Evolutionary conservation across 2,888 invertebrate genomes (phyloP), one percentile per base, ranked within the genome.

Genomic region (Tetanocera ferruginea): DNA sequence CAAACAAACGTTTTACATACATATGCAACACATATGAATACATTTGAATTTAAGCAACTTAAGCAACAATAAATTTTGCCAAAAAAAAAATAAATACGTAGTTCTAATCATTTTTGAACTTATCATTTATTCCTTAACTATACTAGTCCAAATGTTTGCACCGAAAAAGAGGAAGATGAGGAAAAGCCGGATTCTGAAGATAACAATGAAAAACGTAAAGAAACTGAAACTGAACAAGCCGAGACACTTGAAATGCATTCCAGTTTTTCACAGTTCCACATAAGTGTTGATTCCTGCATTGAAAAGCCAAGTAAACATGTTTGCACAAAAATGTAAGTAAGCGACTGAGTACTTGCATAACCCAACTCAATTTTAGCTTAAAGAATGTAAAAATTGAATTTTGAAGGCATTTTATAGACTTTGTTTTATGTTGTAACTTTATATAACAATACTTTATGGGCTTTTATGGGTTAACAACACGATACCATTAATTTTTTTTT

Each of bases 141-240:
- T 31, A 51, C 28, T 85, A 93, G 93, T 51, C 90, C 92, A 67
- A 93, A 93, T 85, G 93, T 94, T 25, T 93, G 93, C 85, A 91
- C 92, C 57, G 93, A 93, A 83, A 91, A 92, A 66, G 91, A 90
- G 80, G 91, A 91, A 83, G 90, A 88, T 79, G 88, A 87, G 79
- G 84, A 87, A 37, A 79, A 34, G 19, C 31, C 71, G 11, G 79
- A 77, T 14, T 79, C 80, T 5, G 79, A 79, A 51, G 86, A 84
- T n/a, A 83, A 84, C 64, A 80, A 80, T 17, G 83, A 83, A 51
- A 85, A 87, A 78, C 82, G 76, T 4, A 82, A 82, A 52, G 81
- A 80, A 23, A 77, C 79, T 49, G 84, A 83, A 79, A 82, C 83
- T 70, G 86, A 83, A 66, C 83, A 81, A 5, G 75, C 81, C 11